Base-by-base conservation (phyloP, 2,113 vertebrate genomes). In the Cettia cetti region DNA sequence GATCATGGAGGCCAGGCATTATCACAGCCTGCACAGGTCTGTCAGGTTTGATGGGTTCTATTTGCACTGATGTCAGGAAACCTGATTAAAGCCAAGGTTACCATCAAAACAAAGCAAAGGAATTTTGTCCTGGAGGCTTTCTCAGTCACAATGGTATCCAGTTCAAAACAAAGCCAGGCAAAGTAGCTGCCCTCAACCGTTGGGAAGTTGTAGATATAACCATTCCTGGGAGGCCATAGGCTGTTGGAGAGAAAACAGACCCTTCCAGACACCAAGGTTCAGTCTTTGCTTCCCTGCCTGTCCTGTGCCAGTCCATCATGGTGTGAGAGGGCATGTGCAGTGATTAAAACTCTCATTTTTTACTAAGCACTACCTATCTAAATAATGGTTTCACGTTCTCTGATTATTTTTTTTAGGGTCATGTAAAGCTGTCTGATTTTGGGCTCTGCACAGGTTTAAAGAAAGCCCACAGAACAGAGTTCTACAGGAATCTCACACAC, bases 381-480 rank as follows among this genome's bases (percentile, higher is more conserved):
- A 95, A 44, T 80, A 28, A 39, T 40, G 8, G 28, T 87, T 81
- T 86, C 15, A 33, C 57, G 11, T 74, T 94, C 31, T 65, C 33
- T 90, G 40, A 11, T 66, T 12, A 24, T 56, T 50, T 61, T 85
- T 82, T 91, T 90, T 96, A 99, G 99, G 99, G 99, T 60, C 99
- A 99, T 16, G 99, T 99, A 89, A 99, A 99, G 91, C 97, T 99
- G 75, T 99, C 99, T 35, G 99, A 99, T 95, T 99, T 99, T 94
- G 99, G 99, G 44, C 98, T 99, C 78, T 99, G 99, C 95, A 99
- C 99, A 5, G 99, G 99, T 71, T 98, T 99, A 94, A 99, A 99
- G 97, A 99, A 99, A 92, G 99, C 99, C 65, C 99, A 99, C 96
- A 98, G 99, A 89, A 99, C 99, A 2, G 99, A 99, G 90, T 99